Conservation (phyloP, 2,113 vertebrate genomes). For the Madoqua kirkii region DNA sequence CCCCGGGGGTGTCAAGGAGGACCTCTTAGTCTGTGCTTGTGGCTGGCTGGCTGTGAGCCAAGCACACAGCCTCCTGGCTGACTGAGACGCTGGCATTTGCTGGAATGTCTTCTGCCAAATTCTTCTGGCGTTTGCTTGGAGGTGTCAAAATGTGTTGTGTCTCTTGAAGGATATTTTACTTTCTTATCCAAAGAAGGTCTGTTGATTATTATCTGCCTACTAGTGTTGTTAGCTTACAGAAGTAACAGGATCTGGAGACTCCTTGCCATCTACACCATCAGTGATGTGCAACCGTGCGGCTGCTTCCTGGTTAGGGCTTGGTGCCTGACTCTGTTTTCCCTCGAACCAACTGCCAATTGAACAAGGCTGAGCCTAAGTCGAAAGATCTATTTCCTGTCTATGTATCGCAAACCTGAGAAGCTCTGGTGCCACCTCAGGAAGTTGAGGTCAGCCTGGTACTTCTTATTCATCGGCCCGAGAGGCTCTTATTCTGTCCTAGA, state of each 20-base stretch:
- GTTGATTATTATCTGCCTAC: constrained; percentile 17
- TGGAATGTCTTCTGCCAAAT: constrained; percentile 37
- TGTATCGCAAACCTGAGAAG: neutral
- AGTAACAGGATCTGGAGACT: neutral
- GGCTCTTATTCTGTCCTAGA: constrained; percentile 17
- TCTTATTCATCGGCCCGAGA: neutral
- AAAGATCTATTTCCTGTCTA: constrained; percentile 10
- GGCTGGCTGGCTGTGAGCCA: neutral
- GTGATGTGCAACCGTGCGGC: neutral
- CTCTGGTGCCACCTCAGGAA: neutral
- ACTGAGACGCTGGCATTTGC: constrained; percentile 18
- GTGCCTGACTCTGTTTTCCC: neutral
- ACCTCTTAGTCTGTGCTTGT: neutral
- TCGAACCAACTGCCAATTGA: neutral
- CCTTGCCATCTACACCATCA: neutral
- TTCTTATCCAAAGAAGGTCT: constrained; percentile 28
- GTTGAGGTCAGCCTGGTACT: neutral
- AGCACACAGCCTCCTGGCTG: neutral
- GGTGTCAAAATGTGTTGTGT: constrained; percentile 40
- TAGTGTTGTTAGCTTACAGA: neutral
- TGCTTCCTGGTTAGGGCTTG: neutral
- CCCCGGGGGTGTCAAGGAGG: neutral
- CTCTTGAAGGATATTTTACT: constrained; percentile 52
- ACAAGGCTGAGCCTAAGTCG: neutral
- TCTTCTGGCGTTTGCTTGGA: constrained; percentile 39